These are phyloP conservation scores for Lasioglossum morio DNA, from an alignment of 2,888 invertebrate species.

Conservation along the genomic window DNA sequence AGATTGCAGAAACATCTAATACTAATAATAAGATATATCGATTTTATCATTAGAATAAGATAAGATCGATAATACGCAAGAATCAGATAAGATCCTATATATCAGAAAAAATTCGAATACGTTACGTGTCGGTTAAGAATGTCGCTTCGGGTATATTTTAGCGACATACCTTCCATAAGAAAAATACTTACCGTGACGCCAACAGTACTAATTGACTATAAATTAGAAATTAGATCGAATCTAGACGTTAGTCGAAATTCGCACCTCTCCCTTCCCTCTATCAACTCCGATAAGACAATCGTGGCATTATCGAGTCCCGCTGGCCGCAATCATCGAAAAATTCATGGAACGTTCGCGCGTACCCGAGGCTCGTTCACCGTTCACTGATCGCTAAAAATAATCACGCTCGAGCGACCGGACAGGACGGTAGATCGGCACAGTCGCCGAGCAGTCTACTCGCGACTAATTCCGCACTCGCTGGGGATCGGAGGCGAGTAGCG, in stretches of 20 bases:
- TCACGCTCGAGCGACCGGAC: constrained; percentile 66
- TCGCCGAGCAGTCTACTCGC: constrained; percentile 82
- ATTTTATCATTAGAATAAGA: background rate
- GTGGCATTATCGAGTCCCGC: constrained; percentile 25
- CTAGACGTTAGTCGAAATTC: background rate
- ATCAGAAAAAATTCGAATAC: background rate
- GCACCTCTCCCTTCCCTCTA: background rate
- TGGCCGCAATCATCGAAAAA: constrained; percentile 37
- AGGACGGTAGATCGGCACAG: constrained; percentile 64
- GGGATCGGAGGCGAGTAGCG: constrained; percentile 3
- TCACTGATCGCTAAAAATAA: constrained; percentile 71
- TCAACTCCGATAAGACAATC: background rate
- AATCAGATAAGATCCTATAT: background rate
- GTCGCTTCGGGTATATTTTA: background rate
- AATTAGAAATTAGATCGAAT: background rate
- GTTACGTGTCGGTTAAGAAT: background rate
- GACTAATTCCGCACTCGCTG: constrained; percentile 52
- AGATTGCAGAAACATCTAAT: no score
- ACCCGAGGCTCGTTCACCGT: constrained; percentile 42
- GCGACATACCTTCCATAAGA: background rate
- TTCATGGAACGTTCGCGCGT: background rate
- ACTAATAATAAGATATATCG: background rate
- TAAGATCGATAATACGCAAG: background rate
- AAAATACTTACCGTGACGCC: background rate
- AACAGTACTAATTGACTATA: background rate